These are phyloP conservation scores for Tragulus kanchil DNA, from an alignment of 2,113 vertebrate species.

Conservation along the genomic window DNA sequence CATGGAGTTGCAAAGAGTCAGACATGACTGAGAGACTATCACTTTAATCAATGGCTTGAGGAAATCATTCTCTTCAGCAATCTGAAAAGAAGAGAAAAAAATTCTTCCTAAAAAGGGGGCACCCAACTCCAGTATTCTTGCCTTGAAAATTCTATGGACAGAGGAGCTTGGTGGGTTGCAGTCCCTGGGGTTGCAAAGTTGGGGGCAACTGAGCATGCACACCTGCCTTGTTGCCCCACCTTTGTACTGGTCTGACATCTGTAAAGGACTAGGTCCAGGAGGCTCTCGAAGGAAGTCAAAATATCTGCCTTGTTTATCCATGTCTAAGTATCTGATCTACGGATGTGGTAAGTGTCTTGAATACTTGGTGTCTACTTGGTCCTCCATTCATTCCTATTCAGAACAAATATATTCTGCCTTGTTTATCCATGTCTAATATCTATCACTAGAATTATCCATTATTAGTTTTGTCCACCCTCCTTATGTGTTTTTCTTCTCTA, in stretches of 20 bases:
- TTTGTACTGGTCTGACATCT: not conserved
- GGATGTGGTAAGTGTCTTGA: not conserved
- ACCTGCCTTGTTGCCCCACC: not conserved
- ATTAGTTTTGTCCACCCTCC: not conserved
- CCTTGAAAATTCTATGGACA: not conserved
- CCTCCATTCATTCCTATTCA: not conserved
- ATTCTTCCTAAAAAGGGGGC: not conserved
- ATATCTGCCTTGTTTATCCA: too few relatives aligned
- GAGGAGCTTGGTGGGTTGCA: not conserved
- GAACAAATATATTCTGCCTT: not conserved
- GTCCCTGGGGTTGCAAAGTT: not conserved
- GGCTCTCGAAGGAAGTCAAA: not conserved
- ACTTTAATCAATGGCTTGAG: not conserved
- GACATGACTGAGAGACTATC: too few relatives aligned
- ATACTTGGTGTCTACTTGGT: not conserved
- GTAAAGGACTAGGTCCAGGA: not conserved
- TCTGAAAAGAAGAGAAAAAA: not conserved
- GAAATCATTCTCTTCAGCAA: not conserved
- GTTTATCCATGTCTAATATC: not conserved
- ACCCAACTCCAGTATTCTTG: not conserved
- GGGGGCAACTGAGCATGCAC: not conserved
- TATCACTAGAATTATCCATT: not conserved
- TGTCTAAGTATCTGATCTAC: too few relatives aligned
- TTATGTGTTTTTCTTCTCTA: not conserved
- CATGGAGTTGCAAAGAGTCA: too few relatives aligned